phyloP scores from a whole-genome alignment of 2,113 vertebrate species.

The Uria lomvia region DNA sequence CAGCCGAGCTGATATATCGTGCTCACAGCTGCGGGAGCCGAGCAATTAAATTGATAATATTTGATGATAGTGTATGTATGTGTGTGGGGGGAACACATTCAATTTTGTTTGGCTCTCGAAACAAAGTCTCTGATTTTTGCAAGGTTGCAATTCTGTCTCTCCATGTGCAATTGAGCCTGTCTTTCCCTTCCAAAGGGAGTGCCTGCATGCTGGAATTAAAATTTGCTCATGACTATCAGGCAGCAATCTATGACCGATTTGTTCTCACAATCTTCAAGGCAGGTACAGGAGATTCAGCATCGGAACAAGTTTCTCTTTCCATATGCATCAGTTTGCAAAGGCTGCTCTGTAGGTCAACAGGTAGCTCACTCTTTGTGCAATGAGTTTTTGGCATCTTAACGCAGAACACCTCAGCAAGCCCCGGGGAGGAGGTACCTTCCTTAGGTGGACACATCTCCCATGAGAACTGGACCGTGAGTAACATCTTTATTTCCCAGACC shows the following conservation, averaged over 20 bases:
- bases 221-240: slow-evolving; percentile 42
- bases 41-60: slow-evolving; percentile 68
- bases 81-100: slow-evolving; percentile 47
- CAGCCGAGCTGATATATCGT: slow-evolving; percentile 43
- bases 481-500: not conserved
- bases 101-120: slow-evolving; percentile 50
- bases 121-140: slow-evolving; percentile 59
- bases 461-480: not conserved
- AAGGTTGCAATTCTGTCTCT: slow-evolving; percentile 44
- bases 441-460: not conserved
- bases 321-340: not conserved
- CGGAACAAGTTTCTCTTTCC: slow-evolving; percentile 34
- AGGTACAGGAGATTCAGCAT: not conserved
- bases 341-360: not conserved
- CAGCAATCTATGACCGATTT: slow-evolving; percentile 53
- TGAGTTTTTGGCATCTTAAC: not conserved
- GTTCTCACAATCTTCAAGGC: slow-evolving; percentile 64
- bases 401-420: not conserved
- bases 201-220: slow-evolving; percentile 50
- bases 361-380: not conserved
- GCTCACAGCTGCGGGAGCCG: slow-evolving; percentile 49
- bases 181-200: slow-evolving; percentile 61
- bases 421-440: not conserved
- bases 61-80: slow-evolving; percentile 48
- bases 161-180: slow-evolving; percentile 17